A percentile compares a stretch with the other conserved stretches of the same genome.
These are phyloP conservation scores for Pluvianellus socialis DNA, from an alignment of 2,113 vertebrate species.

Conservation along the genomic window DNA sequence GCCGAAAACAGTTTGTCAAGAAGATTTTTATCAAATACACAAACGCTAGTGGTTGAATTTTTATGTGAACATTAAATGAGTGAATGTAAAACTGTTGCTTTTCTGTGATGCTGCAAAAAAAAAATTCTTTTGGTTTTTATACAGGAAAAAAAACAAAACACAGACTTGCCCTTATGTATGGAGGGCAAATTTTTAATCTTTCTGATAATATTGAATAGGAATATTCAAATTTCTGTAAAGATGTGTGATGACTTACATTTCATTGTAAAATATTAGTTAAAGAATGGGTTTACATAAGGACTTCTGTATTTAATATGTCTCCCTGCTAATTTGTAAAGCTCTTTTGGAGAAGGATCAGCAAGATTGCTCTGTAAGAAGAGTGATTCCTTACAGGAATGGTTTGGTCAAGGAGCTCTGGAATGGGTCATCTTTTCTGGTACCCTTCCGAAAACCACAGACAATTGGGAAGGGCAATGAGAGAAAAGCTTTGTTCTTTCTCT, in stretches of 20 bases:
- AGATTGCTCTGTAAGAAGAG: slow-evolving; percentile 30
- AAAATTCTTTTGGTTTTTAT: slow-evolving; percentile 78
- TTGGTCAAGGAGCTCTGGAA: slow-evolving; percentile 47
- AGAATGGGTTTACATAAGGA: slow-evolving; percentile 77
- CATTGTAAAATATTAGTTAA: slow-evolving; percentile 93
- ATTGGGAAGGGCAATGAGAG: slow-evolving; percentile 62
- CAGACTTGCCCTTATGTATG: slow-evolving; percentile 73
- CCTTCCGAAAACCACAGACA: slow-evolving; percentile 42
- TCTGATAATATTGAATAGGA: slow-evolving; percentile 81
- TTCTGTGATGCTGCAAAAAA: slow-evolving; percentile 71
- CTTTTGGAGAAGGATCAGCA: slow-evolving; percentile 17
- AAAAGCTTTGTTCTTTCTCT: slow-evolving; percentile 38
- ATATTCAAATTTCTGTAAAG: slow-evolving; percentile 89
- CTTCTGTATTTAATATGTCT: slow-evolving; percentile 86
- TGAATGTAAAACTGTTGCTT: slow-evolving; percentile 78
- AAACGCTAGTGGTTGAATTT: slow-evolving; percentile 71
- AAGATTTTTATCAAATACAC: slow-evolving; percentile 69
- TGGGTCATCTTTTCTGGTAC: slow-evolving; percentile 42
- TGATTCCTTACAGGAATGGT: slow-evolving; percentile 31
- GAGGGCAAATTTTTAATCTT: slow-evolving; percentile 78
- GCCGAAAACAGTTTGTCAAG: slow-evolving; percentile 48
- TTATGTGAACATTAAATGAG: slow-evolving; percentile 71
- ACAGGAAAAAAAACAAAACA: slow-evolving; percentile 57
- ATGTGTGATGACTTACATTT: slow-evolving; percentile 86
- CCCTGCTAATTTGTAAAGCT: slow-evolving; percentile 72